Evolutionary conservation across 2,888 invertebrate genomes (phyloP).

Genomic region (Timandra comae): DNA sequence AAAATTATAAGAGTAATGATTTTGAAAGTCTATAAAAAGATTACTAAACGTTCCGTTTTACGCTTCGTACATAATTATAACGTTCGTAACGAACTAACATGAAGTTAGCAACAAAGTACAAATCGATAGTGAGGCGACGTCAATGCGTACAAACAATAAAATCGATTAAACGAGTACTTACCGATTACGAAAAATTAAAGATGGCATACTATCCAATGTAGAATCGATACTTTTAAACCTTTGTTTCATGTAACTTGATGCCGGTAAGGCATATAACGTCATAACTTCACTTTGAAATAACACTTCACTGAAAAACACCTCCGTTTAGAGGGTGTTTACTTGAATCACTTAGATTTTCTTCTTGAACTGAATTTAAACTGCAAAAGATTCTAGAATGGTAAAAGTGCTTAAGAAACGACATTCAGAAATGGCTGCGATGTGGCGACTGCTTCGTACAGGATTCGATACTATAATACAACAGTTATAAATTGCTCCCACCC

Average conservation of each 20-base stretch:
- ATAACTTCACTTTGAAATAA: constrained; percentile 63
- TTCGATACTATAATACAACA: constrained; percentile 34
- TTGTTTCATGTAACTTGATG: constrained; percentile 68
- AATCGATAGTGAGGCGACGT: constrained; percentile 34
- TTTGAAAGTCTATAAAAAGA: no score
- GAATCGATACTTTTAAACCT: constrained; percentile 65
- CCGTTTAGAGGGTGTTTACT: constrained; percentile 43
- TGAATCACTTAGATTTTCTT: constrained; percentile 47
- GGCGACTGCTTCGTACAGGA: constrained; percentile 49
- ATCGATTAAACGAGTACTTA: constrained; percentile 55
- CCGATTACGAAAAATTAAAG: constrained; percentile 80
- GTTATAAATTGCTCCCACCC: constrained; percentile 35
- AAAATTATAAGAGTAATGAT: no score
- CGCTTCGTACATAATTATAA: constrained; percentile 21
- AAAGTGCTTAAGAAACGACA: constrained; percentile 48
- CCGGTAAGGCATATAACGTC: constrained; percentile 73
- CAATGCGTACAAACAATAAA: constrained; percentile 36
- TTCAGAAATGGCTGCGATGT: constrained; percentile 51
- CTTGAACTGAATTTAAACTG: constrained; percentile 31
- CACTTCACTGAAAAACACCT: constrained; percentile 48
- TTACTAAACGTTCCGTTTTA: constrained; percentile 34
- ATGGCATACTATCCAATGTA: constrained; percentile 73
- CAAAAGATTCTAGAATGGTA: constrained; percentile 33
- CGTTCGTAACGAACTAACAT: constrained; percentile 13
- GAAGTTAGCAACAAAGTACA: constrained; percentile 35